Conservation (phyloP, 2,113 vertebrate species). For the Ornithorhynchus anatinus region DNA sequence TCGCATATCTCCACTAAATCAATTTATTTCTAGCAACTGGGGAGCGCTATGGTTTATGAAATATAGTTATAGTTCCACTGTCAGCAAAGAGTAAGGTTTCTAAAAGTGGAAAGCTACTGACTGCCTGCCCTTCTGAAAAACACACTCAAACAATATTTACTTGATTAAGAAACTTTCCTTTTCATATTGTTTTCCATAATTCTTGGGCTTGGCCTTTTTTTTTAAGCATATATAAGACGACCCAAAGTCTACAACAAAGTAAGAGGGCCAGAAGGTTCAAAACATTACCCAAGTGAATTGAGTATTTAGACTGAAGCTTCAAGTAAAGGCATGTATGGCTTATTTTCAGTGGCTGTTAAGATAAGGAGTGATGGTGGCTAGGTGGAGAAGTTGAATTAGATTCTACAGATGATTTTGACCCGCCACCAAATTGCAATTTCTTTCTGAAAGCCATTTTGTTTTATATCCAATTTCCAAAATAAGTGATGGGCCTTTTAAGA, state of each 20-base stretch:
- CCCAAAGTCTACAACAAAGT: too few relatives aligned
- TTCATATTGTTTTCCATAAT: background rate
- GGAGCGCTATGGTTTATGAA: constrained; percentile 68
- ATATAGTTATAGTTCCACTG: constrained; percentile 69
- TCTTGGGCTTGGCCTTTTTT: too few relatives aligned
- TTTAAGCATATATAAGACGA: too few relatives aligned
- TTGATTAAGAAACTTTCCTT: constrained; percentile 15
- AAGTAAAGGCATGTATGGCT: background rate
- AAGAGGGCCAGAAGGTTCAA: background rate
- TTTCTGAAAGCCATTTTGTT: too few relatives aligned
- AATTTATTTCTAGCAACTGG: constrained; percentile 71
- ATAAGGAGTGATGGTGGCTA: background rate
- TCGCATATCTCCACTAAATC: constrained; percentile 73
- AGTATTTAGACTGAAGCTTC: background rate
- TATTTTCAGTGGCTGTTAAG: background rate
- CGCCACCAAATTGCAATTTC: too few relatives aligned
- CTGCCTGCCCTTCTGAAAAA: constrained; percentile 42
- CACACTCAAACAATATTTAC: constrained; percentile 7
- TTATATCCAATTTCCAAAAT: too few relatives aligned
- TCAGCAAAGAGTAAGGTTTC: constrained; percentile 66
- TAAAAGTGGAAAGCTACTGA: constrained; percentile 49
- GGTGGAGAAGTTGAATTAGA: too few relatives aligned
- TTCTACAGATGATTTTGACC: too few relatives aligned
- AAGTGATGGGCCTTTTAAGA: too few relatives aligned
- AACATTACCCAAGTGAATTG: background rate